Evolutionary conservation across 2,113 vertebrate genomes (phyloP), one percentile per base, ranked within the genome.

Genomic region (Nothobranchius kuhntae): DNA sequence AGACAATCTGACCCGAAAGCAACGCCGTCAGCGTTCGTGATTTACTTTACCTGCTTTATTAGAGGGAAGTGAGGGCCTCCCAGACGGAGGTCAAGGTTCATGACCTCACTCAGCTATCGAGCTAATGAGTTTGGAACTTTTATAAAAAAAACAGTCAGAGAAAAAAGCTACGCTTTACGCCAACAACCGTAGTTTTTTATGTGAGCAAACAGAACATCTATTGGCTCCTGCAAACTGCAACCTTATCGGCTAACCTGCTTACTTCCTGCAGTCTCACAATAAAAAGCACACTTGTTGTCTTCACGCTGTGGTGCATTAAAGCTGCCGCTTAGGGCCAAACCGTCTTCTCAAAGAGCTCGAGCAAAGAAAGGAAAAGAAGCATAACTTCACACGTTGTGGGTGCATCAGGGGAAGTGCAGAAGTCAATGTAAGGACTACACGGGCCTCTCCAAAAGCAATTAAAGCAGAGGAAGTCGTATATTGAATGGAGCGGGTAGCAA

Each of bases 391-490:
- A 73, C 79, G 76, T 71, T 72, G 58, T 14, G 71, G 48, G 76
- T 71, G 77, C 83, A 87, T 78, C 77, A 72, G 75, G 78, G 73
- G 78, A 80, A 83, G 75, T 78, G 77, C 73, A 75, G 81, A 74
- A 56, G 12, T 78, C 75, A 82, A 86, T 68, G 81, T 84, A 84
- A 87, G 80, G 78, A 83, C 86, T 78, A 87, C 84, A 85, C 2
- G 63, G 86, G 75, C 84, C 85, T 84, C 82, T 87, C 78, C 82
- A 83, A 92, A 91, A 89, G 83, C 87, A 91, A 91, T 92, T 90
- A 90, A 91, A 72, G 80, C 46, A 71, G 81, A 71, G 80, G 75
- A 73, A 88, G 84, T 87, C 83, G 77, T 85, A 89, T 87, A 89
- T 90, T 89, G 86, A 89, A 88, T 81, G 79, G 73, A 38, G 65